Conservation (phyloP, 2,113 vertebrate species). For the Anoplopoma fimbria region DNA sequence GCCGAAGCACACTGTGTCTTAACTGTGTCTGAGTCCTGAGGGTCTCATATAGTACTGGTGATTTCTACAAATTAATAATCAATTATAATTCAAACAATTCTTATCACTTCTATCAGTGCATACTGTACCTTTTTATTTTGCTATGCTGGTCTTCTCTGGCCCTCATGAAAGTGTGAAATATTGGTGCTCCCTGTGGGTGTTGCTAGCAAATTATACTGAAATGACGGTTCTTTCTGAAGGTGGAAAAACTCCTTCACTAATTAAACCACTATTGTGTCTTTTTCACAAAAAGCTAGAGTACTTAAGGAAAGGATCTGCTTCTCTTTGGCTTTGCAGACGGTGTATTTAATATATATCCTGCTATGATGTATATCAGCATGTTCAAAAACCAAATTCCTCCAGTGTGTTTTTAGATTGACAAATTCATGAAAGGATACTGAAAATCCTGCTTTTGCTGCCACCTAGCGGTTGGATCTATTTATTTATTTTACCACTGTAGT, state of each 20-base stretch:
- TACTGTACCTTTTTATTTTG: conserved; percentile 48
- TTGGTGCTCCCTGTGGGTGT: background rate
- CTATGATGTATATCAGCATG: background rate
- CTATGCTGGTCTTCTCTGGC: conserved; percentile 35
- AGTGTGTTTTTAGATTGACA: background rate
- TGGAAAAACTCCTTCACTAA: background rate
- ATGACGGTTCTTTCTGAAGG: background rate
- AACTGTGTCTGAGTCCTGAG: too few relatives aligned
- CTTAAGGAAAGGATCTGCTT: background rate
- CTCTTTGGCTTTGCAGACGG: background rate
- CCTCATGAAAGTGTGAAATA: conserved; percentile 34
- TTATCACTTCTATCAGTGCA: conserved; percentile 6
- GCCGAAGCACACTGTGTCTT: conserved; percentile 5
- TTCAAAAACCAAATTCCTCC: background rate
- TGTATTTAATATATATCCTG: background rate
- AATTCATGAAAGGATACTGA: background rate
- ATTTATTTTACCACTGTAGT: background rate
- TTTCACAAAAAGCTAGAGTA: background rate
- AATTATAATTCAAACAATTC: conserved; percentile 17
- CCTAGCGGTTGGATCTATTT: conserved; percentile 46
- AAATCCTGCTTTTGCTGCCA: conserved; percentile 56
- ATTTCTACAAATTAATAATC: conserved; percentile 16
- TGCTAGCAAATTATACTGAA: conserved; percentile 13
- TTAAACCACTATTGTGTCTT: background rate
- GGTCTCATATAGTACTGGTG: conserved; percentile 16